These are phyloP conservation scores for Idaea aversata DNA, from an alignment of 2,888 invertebrate genomes.

Conservation along the genomic window DNA sequence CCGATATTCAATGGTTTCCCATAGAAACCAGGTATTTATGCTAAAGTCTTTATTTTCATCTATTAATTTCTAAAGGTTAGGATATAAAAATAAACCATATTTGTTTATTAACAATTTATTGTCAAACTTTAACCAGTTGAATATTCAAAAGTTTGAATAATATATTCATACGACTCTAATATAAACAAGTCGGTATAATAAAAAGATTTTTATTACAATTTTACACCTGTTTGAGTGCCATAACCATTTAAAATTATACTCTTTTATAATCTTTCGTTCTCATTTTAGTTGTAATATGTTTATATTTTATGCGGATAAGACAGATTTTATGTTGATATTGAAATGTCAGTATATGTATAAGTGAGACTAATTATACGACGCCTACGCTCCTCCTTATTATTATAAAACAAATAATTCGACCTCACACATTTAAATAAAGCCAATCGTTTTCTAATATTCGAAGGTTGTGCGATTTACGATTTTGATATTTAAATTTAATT, in stretches of 20 bases:
- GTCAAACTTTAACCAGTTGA: conserved; percentile 15
- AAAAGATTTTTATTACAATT: conserved; percentile 30
- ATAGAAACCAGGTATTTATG: not conserved
- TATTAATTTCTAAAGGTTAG: not conserved
- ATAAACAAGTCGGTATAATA: conserved; percentile 25
- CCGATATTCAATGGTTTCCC: not conserved
- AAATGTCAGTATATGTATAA: not conserved
- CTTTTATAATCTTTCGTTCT: conserved; percentile 3
- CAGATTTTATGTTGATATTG: conserved; percentile 4
- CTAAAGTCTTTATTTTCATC: conserved; percentile 1
- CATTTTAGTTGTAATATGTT: conserved; percentile 4
- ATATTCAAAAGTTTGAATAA: conserved; percentile 27
- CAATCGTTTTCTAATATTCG: not conserved
- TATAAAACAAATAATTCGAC: conserved; percentile 3
- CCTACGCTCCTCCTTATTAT: conserved; percentile 1
- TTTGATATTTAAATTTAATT: not conserved
- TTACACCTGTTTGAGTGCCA: conserved; percentile 32
- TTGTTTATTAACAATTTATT: conserved; percentile 1
- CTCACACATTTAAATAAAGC: conserved; percentile 3
- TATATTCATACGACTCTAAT: conserved; percentile 30
- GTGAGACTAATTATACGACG: conserved; percentile 2
- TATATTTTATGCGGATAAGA: conserved; percentile 2
- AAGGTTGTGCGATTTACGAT: conserved; percentile 1
- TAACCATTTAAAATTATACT: conserved; percentile 25
- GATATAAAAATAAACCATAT: not conserved